phyloP scores from a whole-genome alignment of 2,113 vertebrate genomes.

The Coracopsis vasa region DNA sequence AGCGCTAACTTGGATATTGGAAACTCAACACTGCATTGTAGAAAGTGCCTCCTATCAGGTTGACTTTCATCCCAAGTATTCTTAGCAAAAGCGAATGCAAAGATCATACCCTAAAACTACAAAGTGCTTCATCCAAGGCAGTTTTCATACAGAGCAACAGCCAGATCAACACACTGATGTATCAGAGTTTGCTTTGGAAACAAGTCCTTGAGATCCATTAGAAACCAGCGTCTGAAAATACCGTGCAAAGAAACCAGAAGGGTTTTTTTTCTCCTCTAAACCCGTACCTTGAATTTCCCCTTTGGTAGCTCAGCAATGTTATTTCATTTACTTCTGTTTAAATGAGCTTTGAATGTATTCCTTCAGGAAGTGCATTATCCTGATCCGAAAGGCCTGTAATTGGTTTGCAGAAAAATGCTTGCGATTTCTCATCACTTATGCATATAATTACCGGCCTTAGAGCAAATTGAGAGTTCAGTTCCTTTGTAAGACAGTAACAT shows the following conservation, averaged over 20 bases:
- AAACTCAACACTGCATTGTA: not conserved
- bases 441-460: not conserved
- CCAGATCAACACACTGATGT: not conserved
- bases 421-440: not conserved
- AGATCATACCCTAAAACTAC: not conserved
- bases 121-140: not conserved
- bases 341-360: not conserved
- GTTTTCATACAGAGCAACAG: not conserved
- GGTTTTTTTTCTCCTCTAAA: not conserved
- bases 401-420: not conserved
- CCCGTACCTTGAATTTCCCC: not conserved
- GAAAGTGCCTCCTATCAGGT: not conserved
- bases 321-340: not conserved
- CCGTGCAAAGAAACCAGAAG: accelerated
- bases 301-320: not conserved
- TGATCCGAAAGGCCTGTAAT: not conserved
- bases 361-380: not conserved
- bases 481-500: slow-evolving; percentile 19
- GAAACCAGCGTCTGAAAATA: not conserved
- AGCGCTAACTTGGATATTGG: accelerated
- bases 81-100: accelerated
- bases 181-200: not conserved
- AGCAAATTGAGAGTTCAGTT: slow-evolving; percentile 23
- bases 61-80: not conserved
- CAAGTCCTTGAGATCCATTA: not conserved